These are phyloP conservation scores for Manis pentadactyla DNA, from an alignment of 2,797 vertebrate genomes.

Conservation along the genomic window DNA sequence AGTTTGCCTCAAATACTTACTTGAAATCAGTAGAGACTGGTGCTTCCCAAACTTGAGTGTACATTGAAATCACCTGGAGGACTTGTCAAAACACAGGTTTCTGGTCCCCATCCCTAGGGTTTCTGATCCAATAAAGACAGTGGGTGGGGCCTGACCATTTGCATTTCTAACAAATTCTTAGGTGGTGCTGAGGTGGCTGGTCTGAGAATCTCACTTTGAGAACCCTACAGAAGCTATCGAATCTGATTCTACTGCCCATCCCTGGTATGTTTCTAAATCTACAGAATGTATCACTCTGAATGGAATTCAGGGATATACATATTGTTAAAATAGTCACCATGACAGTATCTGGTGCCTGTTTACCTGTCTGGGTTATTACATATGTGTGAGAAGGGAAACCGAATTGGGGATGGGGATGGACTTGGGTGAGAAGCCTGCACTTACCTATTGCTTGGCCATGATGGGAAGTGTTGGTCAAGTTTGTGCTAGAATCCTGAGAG, in stretches of 20 bases:
- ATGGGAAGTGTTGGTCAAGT: background rate
- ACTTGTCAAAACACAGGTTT: background rate
- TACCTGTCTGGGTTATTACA: background rate
- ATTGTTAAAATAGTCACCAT: background rate
- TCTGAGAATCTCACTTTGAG: background rate
- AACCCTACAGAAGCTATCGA: background rate
- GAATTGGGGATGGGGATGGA: background rate
- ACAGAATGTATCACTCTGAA: background rate
- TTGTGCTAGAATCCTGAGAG: background rate
- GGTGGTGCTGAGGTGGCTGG: background rate
- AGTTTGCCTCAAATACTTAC: background rate
- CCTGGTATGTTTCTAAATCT: background rate
- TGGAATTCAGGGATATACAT: background rate
- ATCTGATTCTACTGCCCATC: background rate
- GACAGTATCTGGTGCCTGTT: background rate
- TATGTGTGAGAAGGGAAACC: rapidly evolving
- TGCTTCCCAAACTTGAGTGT: background rate
- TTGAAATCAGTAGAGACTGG: background rate
- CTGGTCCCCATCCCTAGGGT: too few relatives aligned
- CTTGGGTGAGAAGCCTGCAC: background rate
- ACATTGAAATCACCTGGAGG: background rate
- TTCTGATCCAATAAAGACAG: background rate
- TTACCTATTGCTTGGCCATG: background rate
- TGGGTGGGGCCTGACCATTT: background rate
- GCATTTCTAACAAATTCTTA: background rate